phyloP scores from a whole-genome alignment of 2,113 vertebrate species.

The Ptyas mucosa region DNA sequence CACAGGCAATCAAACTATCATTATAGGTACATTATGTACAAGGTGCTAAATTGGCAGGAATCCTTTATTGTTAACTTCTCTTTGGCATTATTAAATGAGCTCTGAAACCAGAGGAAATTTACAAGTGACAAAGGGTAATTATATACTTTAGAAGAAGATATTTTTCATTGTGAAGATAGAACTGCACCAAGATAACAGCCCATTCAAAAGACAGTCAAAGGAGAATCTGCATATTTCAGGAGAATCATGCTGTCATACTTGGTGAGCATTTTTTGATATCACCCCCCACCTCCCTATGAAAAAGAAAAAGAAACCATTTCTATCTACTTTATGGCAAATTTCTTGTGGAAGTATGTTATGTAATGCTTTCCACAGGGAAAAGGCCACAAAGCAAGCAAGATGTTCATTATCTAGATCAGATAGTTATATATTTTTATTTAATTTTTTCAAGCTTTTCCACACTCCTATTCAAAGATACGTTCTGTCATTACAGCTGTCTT shows the following conservation, averaged over 20 bases:
- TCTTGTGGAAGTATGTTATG: not conserved
- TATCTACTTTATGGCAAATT: slow-evolving; percentile 24
- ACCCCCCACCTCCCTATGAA: not conserved
- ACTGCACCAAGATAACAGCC: slow-evolving; percentile 54
- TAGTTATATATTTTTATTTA: not conserved
- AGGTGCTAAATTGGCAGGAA: slow-evolving; percentile 69
- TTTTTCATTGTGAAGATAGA: slow-evolving; percentile 68
- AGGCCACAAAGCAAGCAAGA: not conserved
- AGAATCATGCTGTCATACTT: not conserved
- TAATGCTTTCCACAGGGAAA: not conserved
- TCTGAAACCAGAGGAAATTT: slow-evolving; percentile 70
- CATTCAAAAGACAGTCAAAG: slow-evolving; percentile 46
- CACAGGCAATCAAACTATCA: slow-evolving; percentile 71
- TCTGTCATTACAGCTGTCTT: not conserved
- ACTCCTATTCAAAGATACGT: not conserved
- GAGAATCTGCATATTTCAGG: slow-evolving; percentile 43
- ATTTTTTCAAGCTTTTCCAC: not conserved
- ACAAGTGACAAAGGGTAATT: slow-evolving; percentile 76
- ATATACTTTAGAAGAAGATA: slow-evolving; percentile 70
- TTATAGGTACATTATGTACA: slow-evolving; percentile 74
- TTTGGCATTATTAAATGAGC: slow-evolving; percentile 75
- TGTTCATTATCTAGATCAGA: not conserved
- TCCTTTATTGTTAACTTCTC: slow-evolving; percentile 77
- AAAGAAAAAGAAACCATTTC: not conserved
- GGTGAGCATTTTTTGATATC: slow-evolving; percentile 2